Conservation (phyloP, 2,113 vertebrate genomes). For the Entosphenus tridentatus region DNA sequence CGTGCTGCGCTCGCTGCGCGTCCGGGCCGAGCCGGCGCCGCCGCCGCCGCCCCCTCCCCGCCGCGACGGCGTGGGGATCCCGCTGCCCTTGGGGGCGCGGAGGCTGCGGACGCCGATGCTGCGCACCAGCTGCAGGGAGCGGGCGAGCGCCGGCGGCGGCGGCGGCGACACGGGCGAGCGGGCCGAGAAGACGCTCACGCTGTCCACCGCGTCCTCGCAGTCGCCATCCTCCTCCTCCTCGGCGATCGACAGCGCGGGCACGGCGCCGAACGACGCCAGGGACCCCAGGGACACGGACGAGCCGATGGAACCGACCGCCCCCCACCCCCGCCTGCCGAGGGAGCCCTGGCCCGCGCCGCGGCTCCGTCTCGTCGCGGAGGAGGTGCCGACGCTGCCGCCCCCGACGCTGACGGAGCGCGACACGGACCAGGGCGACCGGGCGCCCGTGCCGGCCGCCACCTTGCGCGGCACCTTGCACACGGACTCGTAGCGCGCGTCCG, state of each 20-base stretch:
- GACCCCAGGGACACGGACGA: background rate
- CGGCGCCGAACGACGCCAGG: background rate
- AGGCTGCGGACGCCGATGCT: background rate
- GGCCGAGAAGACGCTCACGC: background rate
- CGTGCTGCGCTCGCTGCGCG: background rate
- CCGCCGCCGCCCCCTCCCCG: background rate
- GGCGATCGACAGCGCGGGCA: background rate
- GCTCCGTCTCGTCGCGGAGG: background rate
- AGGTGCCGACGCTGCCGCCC: background rate
- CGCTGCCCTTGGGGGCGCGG: background rate
- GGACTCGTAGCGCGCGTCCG: slow-evolving; percentile 33
- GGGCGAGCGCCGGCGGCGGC: background rate
- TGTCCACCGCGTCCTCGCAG: background rate
- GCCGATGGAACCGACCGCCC: background rate
- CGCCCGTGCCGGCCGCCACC: slow-evolving; percentile 15
- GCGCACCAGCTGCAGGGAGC: background rate
- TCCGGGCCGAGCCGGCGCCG: background rate
- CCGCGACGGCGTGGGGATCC: background rate
- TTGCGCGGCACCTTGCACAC: slow-evolving; percentile 31
- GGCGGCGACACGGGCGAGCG: background rate
- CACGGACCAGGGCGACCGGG: background rate
- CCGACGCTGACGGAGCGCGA: background rate
- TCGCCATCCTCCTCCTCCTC: slow-evolving; percentile 2
- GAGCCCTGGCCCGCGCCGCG: background rate
- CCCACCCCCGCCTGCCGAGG: background rate